Evolutionary conservation across 2,797 vertebrate species (phyloP), one percentile per base, ranked within the genome.

Genomic region (Tenualosa ilisha): DNA sequence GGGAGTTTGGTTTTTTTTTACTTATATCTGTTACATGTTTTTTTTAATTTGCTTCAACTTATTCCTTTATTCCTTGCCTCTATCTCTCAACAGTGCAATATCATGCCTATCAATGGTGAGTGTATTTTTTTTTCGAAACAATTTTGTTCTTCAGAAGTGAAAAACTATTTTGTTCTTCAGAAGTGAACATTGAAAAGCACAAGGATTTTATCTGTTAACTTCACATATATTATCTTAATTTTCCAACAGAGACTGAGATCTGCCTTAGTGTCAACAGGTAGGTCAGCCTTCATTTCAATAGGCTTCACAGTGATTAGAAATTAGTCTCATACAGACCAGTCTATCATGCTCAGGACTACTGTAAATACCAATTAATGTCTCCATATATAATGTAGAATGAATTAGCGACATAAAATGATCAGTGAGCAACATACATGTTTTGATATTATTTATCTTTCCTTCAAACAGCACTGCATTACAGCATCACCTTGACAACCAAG

Each of bases 261-360:
- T 95, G 94, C 84, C 17, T 20, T 0, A 89, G 88, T 63, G 83
- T 93, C 46, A 92, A 93, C 93, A 94, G 94, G 95, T 96, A 75
- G 81, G 90, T 63, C 84, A 86, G 37, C 68, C 68, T 75, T 40
- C 6, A 75, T 1, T 31, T 49, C 46, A 49, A 8, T 49, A 49
- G 46, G 3, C 46, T 46, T 46, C 43, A 2, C 43, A 46, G 43
- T 46, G 2, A 2, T 46, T 3, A 46, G 6, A 46, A 46, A 46
- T 46, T 2, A 46, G 43, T 46, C 43, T 46, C 43, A 46, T 6
- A 49, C 46, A 49, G 46, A 49, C 4, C 46, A 49, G 46, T 5
- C 3, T 8, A 49, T 8, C 7, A 49, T 49, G 46, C 46, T 49
- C 46, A 4, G 4, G 46, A 8, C 4, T 49, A 8, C 46, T 51